Evolutionary conservation across 1,140 invertebrate species (phyloP).

Genomic region (Tigriopus japonicus): DNA sequence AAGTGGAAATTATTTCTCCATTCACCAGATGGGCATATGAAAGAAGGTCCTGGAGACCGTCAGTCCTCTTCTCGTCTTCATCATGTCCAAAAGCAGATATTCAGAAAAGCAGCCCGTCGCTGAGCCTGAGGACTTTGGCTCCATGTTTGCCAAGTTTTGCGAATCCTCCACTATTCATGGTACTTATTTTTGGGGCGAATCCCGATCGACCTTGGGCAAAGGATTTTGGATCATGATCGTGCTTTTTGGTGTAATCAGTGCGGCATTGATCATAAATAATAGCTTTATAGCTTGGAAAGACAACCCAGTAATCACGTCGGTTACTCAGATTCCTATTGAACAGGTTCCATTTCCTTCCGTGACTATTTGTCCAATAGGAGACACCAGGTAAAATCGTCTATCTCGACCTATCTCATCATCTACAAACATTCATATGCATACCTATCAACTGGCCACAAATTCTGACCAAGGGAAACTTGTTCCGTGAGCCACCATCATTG

Average conservation of each 20-base stretch:
- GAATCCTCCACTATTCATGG: not conserved
- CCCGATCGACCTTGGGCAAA: not conserved
- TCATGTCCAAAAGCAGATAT: no score
- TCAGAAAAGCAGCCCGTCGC: no score
- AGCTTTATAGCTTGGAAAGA: not conserved
- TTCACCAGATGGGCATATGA: no score
- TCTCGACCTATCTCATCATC: no score
- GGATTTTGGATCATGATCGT: not conserved
- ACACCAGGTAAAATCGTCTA: no score
- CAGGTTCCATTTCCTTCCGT: not conserved
- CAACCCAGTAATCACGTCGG: not conserved
- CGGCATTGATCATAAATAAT: not conserved
- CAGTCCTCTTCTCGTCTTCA: no score
- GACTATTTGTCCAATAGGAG: not conserved
- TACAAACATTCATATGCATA: no score
- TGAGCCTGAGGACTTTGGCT: not conserved
- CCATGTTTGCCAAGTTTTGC: not conserved
- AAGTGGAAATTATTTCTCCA: no score
- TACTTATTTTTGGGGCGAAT: not conserved
- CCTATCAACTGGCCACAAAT: no score
- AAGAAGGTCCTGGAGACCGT: no score
- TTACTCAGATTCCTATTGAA: not conserved
- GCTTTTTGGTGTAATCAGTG: not conserved
- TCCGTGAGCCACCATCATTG: no score
- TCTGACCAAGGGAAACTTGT: no score